Conservation (phyloP, 2,888 invertebrate species). For the Ferrisia virgata region DNA sequence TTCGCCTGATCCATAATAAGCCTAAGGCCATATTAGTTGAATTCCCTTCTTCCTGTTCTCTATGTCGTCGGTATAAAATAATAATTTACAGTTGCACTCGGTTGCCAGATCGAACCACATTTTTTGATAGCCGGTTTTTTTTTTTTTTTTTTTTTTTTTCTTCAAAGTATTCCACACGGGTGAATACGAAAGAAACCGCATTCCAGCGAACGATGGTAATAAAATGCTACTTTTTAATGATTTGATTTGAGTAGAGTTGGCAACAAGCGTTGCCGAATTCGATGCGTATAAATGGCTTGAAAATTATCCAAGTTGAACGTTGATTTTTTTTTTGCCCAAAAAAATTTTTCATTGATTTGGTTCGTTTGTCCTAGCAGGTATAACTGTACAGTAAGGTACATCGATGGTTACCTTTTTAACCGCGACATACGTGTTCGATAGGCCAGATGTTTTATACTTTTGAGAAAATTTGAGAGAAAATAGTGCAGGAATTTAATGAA, state of each 20-base stretch:
- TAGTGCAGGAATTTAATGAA: too few relatives aligned
- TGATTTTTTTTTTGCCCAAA: too few relatives aligned
- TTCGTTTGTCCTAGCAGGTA: too few relatives aligned
- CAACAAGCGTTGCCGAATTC: not conserved
- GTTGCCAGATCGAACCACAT: conserved; percentile 45
- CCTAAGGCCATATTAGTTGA: conserved; percentile 34
- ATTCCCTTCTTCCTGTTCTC: conserved; percentile 44
- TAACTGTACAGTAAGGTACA: too few relatives aligned
- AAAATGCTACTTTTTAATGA: conserved; percentile 23
- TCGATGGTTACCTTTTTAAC: too few relatives aligned
- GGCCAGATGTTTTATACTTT: too few relatives aligned
- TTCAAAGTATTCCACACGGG: not conserved
- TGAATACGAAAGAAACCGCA: conserved; percentile 41
- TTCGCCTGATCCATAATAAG: conserved; percentile 43
- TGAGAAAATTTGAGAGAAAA: too few relatives aligned
- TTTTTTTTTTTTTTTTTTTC: too few relatives aligned
- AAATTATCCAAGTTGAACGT: not conserved
- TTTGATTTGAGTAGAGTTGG: conserved; percentile 15
- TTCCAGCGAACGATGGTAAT: conserved; percentile 25
- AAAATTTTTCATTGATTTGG: too few relatives aligned
- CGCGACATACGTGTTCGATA: too few relatives aligned
- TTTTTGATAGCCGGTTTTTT: conserved; percentile 40
- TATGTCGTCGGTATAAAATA: conserved; percentile 37
- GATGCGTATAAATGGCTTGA: not conserved
- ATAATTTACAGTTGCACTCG: conserved; percentile 45